phyloP scores from a whole-genome alignment of 2,113 vertebrate genomes.

The Microcebus jonahi region DNA sequence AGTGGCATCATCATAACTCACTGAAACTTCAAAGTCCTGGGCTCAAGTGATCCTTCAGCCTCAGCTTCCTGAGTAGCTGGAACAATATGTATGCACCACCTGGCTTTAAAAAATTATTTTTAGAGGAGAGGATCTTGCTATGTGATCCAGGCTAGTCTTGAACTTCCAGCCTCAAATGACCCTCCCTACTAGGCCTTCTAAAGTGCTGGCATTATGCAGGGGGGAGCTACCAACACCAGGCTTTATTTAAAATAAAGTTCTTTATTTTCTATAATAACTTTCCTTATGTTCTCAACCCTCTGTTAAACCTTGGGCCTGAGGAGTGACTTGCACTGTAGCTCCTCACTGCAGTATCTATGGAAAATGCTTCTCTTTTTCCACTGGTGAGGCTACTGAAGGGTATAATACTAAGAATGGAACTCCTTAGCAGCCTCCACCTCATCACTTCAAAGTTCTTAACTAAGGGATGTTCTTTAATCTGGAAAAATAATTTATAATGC shows the following conservation, averaged over 20 bases:
- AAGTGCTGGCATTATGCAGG: too few species aligned
- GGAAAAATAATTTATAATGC: neutral
- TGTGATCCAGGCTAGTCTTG: too few species aligned
- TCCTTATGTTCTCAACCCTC: neutral
- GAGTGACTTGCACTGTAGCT: rapidly evolving
- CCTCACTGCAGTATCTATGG: rapidly evolving
- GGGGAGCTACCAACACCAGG: too few species aligned
- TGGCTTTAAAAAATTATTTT: too few species aligned
- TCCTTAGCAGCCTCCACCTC: neutral
- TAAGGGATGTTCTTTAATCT: neutral
- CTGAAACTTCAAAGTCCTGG: too few species aligned
- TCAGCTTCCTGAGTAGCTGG: too few species aligned
- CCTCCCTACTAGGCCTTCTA: too few species aligned
- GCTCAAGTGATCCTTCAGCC: too few species aligned
- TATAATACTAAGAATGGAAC: neutral
- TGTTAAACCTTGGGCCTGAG: neutral
- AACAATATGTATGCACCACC: too few species aligned
- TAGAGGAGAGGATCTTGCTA: too few species aligned
- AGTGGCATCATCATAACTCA: too few species aligned
- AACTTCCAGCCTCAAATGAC: too few species aligned
- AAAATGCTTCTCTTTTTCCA: neutral
- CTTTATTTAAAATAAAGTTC: neutral
- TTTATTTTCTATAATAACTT: neutral
- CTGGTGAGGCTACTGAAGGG: neutral
- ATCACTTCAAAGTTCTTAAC: neutral